Evolutionary conservation across 2,113 vertebrate genomes (phyloP).

Genomic region (Amia ocellicauda): DNA sequence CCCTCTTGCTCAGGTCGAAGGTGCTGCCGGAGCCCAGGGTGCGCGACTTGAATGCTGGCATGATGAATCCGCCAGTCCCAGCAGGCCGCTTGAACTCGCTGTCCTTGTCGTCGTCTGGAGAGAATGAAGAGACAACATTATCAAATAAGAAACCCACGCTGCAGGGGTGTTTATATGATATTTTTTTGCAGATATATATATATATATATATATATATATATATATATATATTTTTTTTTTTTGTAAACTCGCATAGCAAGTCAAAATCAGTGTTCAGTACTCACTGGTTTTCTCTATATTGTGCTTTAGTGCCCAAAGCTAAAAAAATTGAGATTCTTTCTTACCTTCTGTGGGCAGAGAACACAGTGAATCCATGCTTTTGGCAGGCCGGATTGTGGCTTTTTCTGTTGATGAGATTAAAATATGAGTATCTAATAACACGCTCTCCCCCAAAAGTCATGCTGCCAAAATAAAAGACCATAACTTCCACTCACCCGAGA

Average conservation of each 20-base stretch:
- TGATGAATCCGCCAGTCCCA: conserved; percentile 72
- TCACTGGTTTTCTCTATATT: too few species aligned
- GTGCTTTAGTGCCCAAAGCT: too few species aligned
- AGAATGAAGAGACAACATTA: conserved; percentile 12
- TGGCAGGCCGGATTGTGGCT: conserved; percentile 83
- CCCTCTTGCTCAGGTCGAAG: conserved; percentile 77
- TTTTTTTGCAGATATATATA: too few species aligned
- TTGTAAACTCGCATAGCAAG: too few species aligned
- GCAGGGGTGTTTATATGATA: too few species aligned
- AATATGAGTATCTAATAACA: background rate
- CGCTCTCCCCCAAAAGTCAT: too few species aligned
- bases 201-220: too few species aligned
- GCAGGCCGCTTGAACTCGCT: conserved; percentile 65
- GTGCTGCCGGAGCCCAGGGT: conserved; percentile 75
- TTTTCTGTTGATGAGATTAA: conserved; percentile 71
- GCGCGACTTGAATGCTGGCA: conserved; percentile 76
- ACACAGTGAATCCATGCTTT: conserved; percentile 97
- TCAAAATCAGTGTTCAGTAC: too few species aligned
- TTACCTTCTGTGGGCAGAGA: conserved; percentile 87
- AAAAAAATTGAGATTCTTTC: conserved; percentile 36
- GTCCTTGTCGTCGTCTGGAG: conserved; percentile 73
- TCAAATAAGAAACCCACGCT: too few species aligned
- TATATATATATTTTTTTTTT: too few species aligned
- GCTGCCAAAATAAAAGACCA: background rate
- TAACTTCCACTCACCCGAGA: conserved; percentile 62